Conservation (phyloP, 2,113 vertebrate genomes). For the Barbus barbus region DNA sequence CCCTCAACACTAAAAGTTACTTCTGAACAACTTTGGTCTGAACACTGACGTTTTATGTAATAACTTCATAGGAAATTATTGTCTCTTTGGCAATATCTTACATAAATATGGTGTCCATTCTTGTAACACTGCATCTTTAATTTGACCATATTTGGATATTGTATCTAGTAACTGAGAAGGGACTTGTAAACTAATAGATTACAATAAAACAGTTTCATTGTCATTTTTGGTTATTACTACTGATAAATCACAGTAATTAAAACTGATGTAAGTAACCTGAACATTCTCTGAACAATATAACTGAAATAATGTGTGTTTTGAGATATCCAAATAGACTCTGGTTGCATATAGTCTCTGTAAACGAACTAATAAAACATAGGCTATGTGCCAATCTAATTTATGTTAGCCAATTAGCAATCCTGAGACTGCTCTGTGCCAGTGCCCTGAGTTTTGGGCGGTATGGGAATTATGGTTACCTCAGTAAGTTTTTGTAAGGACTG, state of each 20-base stretch:
- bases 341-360: no score
- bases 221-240: not conserved
- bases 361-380: no score
- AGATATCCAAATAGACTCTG: no score
- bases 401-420: not conserved
- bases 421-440: no score
- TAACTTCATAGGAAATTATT: not conserved
- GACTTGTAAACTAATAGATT: not conserved
- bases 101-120: not conserved
- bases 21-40: not conserved
- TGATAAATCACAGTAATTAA: not conserved
- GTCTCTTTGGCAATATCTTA: not conserved
- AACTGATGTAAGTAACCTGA: not conserved
- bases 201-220: not conserved
- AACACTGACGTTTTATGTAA: not conserved
- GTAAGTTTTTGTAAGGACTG: not conserved
- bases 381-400: no score
- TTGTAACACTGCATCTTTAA: not conserved
- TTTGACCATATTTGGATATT: not conserved
- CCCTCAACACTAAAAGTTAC: not conserved
- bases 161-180: not conserved
- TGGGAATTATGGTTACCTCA: not conserved
- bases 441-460: not conserved
- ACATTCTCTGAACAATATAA: not conserved
- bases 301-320: not conserved